A percentile compares a stretch with the other conserved stretches of the same genome.
Conservation (phyloP, 2,888 invertebrate species). For the Tiphia femorata region DNA sequence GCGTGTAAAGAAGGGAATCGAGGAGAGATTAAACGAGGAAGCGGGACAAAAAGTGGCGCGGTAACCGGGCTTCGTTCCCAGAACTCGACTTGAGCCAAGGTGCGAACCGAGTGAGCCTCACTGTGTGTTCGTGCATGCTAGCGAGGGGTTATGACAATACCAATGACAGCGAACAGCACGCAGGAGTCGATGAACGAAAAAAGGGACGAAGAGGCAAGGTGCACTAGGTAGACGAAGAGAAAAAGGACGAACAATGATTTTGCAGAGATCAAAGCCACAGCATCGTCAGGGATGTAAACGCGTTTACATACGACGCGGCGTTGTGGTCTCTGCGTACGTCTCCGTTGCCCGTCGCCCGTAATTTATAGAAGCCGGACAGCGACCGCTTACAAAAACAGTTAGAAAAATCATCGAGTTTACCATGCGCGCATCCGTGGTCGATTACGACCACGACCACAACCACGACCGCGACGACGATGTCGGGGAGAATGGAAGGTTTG, state of each 20-base stretch:
- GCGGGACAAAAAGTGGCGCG: conserved; percentile 47
- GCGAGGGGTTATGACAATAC: too few relatives aligned
- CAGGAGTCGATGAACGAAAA: background rate
- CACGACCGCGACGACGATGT: background rate
- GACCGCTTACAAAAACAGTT: conserved; percentile 62
- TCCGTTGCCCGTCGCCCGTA: conserved; percentile 30
- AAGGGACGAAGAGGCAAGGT: background rate
- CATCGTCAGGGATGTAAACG: too few relatives aligned
- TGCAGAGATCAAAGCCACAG: conserved; percentile 62
- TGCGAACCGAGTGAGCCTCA: too few relatives aligned
- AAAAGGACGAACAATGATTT: conserved; percentile 54
- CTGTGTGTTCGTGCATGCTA: too few relatives aligned
- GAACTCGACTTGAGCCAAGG: conserved; percentile 46
- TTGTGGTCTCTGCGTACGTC: conserved; percentile 4
- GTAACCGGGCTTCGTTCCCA: conserved; percentile 58
- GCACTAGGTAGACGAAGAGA: conserved; percentile 16
- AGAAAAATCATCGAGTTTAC: conserved; percentile 58
- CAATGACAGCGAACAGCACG: too few relatives aligned
- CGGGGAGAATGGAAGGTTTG: background rate
- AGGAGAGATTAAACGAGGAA: conserved; percentile 52
- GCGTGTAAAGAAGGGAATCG: too few relatives aligned
- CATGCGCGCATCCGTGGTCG: conserved; percentile 37
- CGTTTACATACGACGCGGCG: too few relatives aligned
- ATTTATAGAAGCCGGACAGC: conserved; percentile 64
- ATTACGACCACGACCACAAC: background rate